Evolutionary conservation across 2,113 vertebrate species (phyloP).

Genomic region (Actenoides lindsayi): DNA sequence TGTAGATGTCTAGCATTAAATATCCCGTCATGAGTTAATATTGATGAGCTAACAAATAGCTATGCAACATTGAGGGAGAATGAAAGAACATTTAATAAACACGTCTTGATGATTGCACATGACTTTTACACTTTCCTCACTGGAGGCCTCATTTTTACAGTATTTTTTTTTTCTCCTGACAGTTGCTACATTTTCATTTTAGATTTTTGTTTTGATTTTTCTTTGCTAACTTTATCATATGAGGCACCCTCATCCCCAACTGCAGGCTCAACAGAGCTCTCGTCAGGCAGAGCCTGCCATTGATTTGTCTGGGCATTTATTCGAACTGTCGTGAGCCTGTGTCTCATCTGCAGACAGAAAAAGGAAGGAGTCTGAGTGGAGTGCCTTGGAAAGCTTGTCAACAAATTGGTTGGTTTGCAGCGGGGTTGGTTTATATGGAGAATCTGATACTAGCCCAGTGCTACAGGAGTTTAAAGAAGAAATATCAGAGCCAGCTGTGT

Average conservation of each 20-base stretch:
- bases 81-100: neutral
- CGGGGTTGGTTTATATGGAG: neutral
- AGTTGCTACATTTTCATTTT: neutral
- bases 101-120: neutral
- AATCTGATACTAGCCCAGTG: neutral
- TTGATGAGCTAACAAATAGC: neutral
- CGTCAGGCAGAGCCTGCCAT: neutral
- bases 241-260: neutral
- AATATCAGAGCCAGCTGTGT: conserved; percentile 6
- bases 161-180: neutral
- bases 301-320: neutral
- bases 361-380: neutral
- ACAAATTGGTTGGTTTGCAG: conserved; percentile 13
- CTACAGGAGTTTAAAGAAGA: neutral
- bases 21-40: neutral
- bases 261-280: neutral
- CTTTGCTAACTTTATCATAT: neutral
- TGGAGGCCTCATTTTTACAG: neutral
- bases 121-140: neutral
- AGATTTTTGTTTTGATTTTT: neutral
- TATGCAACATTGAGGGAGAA: neutral
- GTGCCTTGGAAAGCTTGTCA: neutral
- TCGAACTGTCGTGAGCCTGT: neutral
- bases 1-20: neutral
- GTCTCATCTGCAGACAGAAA: neutral